Evolutionary conservation across 2,888 invertebrate species (phyloP), one percentile per base, ranked within the genome.

Genomic region (Platycheirus rosarum): DNA sequence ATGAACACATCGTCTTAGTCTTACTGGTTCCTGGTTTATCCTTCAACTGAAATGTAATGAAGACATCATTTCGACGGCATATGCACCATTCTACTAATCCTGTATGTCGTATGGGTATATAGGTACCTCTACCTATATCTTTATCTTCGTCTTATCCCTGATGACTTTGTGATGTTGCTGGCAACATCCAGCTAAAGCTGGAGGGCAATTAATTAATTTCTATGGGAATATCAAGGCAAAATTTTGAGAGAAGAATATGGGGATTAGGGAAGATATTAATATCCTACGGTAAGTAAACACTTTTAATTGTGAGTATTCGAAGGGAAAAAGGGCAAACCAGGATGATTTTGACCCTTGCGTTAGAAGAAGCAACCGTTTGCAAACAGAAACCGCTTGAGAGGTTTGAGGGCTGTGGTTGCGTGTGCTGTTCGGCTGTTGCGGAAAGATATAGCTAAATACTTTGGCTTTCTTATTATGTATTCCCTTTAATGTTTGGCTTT

Each of bases 191-290:
- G n/a, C n/a, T n/a, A n/a, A 55, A 70, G 75, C 70, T 62, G n/a
- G 51, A 53, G 46, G 75, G 80, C 75, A 80, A 80, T 80, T 71
- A 76, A 76, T 75, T 76, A 55, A 76, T 76, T 70, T 75, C 80
- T 66, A 76, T 80, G 60, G 75, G 60, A 71, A 80, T 76, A 55
- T 32, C 20, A 57, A 63, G 65, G 44, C 48, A 63, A 42, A 32
- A 29, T 6, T 32, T 14, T 23, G 9, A 18, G 29, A 44, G 8
- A 32, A 14, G 42, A 40, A 51, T 40, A 53, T 48, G 23, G 40
- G 60, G 44, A 60, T 60, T 29, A 53, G 32, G 60, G 44, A 60
- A 42, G 60, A 60, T 60, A 42, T 44, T 60, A 60, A 57, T 57
- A 40, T 57, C 13, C 57, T 14, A 55, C 4, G 57, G 57, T 40